A percentile compares a stretch with the other conserved stretches of the same genome.
phyloP scores from a whole-genome alignment of 2,797 vertebrate genomes.

The Takifugu rubripes region DNA sequence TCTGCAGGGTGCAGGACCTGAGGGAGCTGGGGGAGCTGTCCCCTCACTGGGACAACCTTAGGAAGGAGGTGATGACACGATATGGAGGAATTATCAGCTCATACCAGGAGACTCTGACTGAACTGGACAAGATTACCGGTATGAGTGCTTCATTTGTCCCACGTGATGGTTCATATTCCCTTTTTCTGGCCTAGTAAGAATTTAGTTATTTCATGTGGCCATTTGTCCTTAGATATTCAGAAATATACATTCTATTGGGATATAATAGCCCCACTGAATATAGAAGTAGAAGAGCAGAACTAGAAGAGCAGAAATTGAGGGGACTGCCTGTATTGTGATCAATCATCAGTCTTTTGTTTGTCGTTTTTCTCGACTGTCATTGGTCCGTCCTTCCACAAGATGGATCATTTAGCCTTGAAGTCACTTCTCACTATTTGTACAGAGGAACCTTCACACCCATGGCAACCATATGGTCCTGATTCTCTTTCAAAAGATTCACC shows the following conservation, averaged over 20 bases:
- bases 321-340: no score
- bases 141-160: conserved; percentile 14
- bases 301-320: no score
- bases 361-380: no score
- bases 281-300: no score
- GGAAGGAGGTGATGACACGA: conserved; percentile 89
- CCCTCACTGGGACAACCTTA: conserved; percentile 95
- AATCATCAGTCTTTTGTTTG: no score
- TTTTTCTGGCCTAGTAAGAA: conserved; percentile 7
- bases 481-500: background rate
- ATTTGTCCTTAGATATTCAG: conserved; percentile 12
- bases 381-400: background rate
- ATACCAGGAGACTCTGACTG: conserved; percentile 90
- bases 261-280: no score
- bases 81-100: conserved; percentile 87
- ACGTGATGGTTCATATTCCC: conserved; percentile 1
- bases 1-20: conserved; percentile 87
- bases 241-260: background rate
- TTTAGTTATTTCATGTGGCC: conserved; percentile 1
- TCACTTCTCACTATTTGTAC: no score
- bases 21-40: conserved; percentile 92
- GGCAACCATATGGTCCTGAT: no score
- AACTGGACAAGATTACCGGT: conserved; percentile 92
- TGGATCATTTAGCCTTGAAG: no score
- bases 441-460: no score